Base-by-base conservation (phyloP, 2,113 vertebrate genomes). In the Cephalophus harveyi region DNA sequence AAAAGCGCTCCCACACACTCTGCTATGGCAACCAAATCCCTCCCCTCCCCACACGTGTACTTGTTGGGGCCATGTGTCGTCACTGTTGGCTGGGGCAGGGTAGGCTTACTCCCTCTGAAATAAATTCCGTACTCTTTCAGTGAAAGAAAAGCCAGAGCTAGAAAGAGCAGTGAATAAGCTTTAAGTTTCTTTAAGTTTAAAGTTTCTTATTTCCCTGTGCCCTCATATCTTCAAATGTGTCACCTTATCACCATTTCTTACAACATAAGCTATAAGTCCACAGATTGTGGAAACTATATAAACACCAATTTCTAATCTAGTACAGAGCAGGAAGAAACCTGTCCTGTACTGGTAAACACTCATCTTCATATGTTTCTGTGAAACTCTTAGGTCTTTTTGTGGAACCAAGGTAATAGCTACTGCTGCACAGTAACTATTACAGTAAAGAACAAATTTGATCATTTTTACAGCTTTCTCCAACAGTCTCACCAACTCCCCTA, bases 71-170 rank as follows among this genome's bases (percentile, higher is more conserved):
- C 79, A 87, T 11, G 4, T 79, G 83, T 87, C 90, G 83, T 87
- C 90, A 93, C 74, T 67, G 40, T 0, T 83, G 67, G 48, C 30
- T 95, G 48, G 33, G 60, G 87, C 21, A 95, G 43, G 17, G 36
- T 3, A 97, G 54, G 78, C 30, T 57, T 52, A 74, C 71, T 50
- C 16, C 25, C 57, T 86, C 46, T 48, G 17, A 96, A 84, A 30
- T 60, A 93, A 97, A 79, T 96, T 43, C 40, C 33, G 89, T 28
- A 90, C 6, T 17, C 48, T 74, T 50, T 94, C 74, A 85, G 19
- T 60, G n/a, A 96, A 48, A 96, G 25, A 40, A 94, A 96, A 97
- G 54, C 36, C 88, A 92, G 21, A 96, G 46, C 54, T 83, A 93
- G 15, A 87, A 86, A 46, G 23, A 85, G 5, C 85, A 4, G 46